phyloP scores from a whole-genome alignment of 2,113 vertebrate genomes.

The Otocyon megalotis region DNA sequence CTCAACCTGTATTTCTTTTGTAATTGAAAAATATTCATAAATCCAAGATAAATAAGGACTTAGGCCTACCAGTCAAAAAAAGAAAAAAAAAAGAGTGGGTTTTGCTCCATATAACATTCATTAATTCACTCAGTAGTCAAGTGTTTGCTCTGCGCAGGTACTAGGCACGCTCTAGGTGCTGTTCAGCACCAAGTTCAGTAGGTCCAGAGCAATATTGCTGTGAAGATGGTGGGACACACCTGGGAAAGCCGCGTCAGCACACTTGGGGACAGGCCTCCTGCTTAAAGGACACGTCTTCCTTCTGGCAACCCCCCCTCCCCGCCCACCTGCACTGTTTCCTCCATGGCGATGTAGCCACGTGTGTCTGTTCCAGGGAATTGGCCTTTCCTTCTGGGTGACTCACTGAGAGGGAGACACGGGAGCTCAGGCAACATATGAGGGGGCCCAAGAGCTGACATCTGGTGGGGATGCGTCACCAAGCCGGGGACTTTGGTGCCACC shows the following conservation, averaged over 20 bases:
- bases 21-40: not conserved
- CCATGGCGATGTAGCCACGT: accelerated
- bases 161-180: not conserved
- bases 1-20: not conserved
- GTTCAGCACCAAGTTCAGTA: not conserved
- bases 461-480: not conserved
- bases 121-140: not conserved
- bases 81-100: not conserved
- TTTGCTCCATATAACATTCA: not conserved
- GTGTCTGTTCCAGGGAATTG: not conserved
- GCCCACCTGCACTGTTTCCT: not conserved
- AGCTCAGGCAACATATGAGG: not conserved
- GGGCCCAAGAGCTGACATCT: not conserved
- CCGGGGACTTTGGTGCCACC: not conserved
- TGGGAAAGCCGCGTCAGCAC: not conserved
- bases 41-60: not conserved
- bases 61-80: not conserved
- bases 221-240: not conserved
- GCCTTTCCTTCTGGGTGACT: not conserved
- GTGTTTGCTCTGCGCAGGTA: not conserved
- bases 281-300: not conserved
- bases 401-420: not conserved
- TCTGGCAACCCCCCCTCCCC: not conserved
- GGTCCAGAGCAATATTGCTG: not conserved
- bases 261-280: not conserved